Evolutionary conservation across 92 coral and sea anemone genomes (phyloP), one percentile per base, ranked within the genome.

Genomic region (Bergia puertoricense): DNA sequence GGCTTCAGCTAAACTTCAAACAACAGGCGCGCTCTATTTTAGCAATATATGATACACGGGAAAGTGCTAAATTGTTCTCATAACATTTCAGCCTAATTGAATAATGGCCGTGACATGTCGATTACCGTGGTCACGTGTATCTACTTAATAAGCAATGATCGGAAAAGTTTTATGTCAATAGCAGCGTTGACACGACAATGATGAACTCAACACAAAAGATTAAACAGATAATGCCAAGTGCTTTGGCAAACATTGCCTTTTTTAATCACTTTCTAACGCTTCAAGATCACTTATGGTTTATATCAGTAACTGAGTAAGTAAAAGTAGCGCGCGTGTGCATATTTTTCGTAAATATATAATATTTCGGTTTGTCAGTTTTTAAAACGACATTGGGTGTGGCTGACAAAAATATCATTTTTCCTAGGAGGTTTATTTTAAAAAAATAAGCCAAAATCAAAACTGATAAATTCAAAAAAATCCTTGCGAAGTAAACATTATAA

Each of bases 141-240:
- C 78, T 84, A 71, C 87, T 84, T 84, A 84, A 48, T 71, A 84
- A 46, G 72, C 87, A 84, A 84, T 84, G 87, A 84, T 72, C 66
- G 87, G 41, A 69, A 46, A 84, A 84, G 78, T 72, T 84, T 45
- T 45, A 46, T 84, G 87, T 84, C 87, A 84, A 46, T 84, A 71
- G 87, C 79, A 50, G 78, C 77, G 48, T 48, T 84, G 87, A 84
- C 79, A 71, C 66, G 78, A 69, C 78, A 73, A 2, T 23, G 67
- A 84, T 84, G 77, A 84, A 84, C 79, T 84, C 87, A 48, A 73
- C 79, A 73, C 79, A 69, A 46, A 82, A 84, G 78, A 69, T 84
- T 71, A 45, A 71, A 43, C 30, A 48, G 87, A 84, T 84, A 84
- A 84, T 62, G 69, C 54, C 8, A 46, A 50, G 82, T 45, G 44